Evolutionary conservation across 2,113 vertebrate species (phyloP), one percentile per base, ranked within the genome.

Genomic region (Platichthys stellatus): DNA sequence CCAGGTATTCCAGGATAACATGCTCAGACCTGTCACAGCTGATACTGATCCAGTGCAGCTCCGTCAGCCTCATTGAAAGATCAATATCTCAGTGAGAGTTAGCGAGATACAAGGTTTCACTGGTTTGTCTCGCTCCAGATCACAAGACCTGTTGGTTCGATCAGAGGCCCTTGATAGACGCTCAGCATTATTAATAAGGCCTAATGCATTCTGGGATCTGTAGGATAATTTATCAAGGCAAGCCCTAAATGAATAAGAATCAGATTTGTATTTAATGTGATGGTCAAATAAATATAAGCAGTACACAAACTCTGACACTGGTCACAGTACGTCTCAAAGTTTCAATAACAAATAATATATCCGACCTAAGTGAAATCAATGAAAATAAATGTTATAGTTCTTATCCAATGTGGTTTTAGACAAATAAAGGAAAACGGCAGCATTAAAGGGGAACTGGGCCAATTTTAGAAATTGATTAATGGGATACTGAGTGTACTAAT

Each of bases 31-130:
- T 67, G 84, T 72, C n/a, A 60, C 64, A 57, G 62, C 81, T 61
- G 69, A 69, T 78, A 87, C 77, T 51, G 78, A 81, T 83, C 82
- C 64, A 69, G n/a, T n/a, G 75, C 17, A 24, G 66, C 72, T 61
- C 53, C 80, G 51, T 82, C 72, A 65, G 35, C 78, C 63, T 78
- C 11, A 2, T 74, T 77, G 68, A 79, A 54, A 86, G 83, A 91
- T 92, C 88, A 43, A 88, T 90, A 91, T 90, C 85, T 87, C 54
- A 24, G 45, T 11, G 45, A 80, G 68, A 64, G 14, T 60, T 78
- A 18, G 47, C 5, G 15, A 51, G 47, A 21, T 35, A 67, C 21
- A 11, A 21, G 20, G 45, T n/a, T 66, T 61, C 65, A 23, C 21
- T 72, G 83, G 57, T 87, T 76, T 20, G 64, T 82, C 71, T 82